A percentile compares a stretch with the other conserved stretches of the same genome.
Evolutionary conservation across 1,140 invertebrate species (phyloP).

Genomic region (Propsilocerus akamusi): DNA sequence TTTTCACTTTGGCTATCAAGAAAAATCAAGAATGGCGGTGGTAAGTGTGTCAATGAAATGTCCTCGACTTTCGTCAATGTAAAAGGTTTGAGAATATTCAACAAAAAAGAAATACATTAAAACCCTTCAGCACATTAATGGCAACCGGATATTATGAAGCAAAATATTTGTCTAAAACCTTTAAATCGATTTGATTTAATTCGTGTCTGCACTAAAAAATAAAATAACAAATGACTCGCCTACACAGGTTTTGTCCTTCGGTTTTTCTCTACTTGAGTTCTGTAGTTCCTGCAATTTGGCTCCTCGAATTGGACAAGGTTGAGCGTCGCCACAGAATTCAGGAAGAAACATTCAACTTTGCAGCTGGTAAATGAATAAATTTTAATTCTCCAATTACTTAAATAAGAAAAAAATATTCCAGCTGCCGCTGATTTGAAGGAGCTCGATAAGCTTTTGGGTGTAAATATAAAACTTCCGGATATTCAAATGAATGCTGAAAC

Average conservation of each 20-base stretch:
- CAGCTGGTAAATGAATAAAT: background rate
- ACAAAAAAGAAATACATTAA: background rate
- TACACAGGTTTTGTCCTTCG: constrained; percentile 66
- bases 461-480: constrained; percentile 34
- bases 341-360: constrained; percentile 12
- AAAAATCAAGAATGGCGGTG: constrained; percentile 76
- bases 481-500: constrained; percentile 49
- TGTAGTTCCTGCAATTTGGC: constrained; percentile 69
- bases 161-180: too few relatives aligned
- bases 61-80: background rate
- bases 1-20: constrained; percentile 68
- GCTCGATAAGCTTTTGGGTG: constrained; percentile 14
- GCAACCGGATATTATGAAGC: background rate
- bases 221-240: constrained; percentile 6
- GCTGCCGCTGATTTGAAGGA: background rate
- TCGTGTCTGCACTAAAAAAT: background rate
- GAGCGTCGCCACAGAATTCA: constrained; percentile 35
- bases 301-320: constrained; percentile 66
- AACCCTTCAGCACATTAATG: background rate
- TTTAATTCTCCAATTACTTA: background rate
- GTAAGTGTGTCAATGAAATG: constrained; percentile 29
- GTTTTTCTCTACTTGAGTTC: constrained; percentile 66
- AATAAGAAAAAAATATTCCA: background rate
- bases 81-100: too few relatives aligned
- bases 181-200: too few relatives aligned